phyloP scores from a whole-genome alignment of 2,888 invertebrate genomes.

The Eupithecia dodoneata region DNA sequence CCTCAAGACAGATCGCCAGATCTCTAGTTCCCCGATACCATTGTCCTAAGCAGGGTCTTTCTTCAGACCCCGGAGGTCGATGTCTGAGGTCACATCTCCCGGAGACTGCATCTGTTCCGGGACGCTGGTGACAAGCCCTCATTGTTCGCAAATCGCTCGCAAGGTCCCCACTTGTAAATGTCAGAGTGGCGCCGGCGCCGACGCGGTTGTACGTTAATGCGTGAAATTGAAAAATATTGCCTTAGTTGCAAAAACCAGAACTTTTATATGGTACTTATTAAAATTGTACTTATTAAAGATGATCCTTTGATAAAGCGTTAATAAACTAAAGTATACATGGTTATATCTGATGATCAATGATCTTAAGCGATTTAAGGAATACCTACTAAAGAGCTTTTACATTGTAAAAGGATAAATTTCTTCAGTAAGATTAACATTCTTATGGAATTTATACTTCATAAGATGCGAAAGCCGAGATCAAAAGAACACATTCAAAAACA shows the following conservation, averaged over 20 bases:
- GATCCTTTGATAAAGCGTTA: not conserved
- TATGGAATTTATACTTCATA: not conserved
- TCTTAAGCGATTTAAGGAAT: not conserved
- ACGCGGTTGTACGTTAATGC: constrained; percentile 46
- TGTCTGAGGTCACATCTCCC: constrained; percentile 68
- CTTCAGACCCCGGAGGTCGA: constrained; percentile 54
- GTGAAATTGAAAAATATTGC: constrained; percentile 46
- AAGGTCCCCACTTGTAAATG: constrained; percentile 78
- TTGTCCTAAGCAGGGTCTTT: not conserved
- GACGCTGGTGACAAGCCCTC: constrained; percentile 71
- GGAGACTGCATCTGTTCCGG: constrained; percentile 66
- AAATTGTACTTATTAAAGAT: not conserved
- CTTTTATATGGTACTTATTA: not conserved
- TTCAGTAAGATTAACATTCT: not conserved
- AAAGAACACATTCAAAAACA: constrained; percentile 1
- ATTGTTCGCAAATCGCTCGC: constrained; percentile 76
- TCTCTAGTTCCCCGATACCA: constrained; percentile 5
- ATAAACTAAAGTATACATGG: not conserved
- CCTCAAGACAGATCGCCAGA: not conserved
- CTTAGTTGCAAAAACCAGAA: constrained; percentile 34
- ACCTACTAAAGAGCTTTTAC: not conserved
- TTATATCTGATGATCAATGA: not conserved
- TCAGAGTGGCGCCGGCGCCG: constrained; percentile 72
- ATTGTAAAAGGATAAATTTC: constrained; percentile 1
- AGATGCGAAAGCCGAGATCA: not conserved